Evolutionary conservation across 2,888 invertebrate genomes (phyloP), one percentile per base, ranked within the genome.

Genomic region (Microdon myrmicae): DNA sequence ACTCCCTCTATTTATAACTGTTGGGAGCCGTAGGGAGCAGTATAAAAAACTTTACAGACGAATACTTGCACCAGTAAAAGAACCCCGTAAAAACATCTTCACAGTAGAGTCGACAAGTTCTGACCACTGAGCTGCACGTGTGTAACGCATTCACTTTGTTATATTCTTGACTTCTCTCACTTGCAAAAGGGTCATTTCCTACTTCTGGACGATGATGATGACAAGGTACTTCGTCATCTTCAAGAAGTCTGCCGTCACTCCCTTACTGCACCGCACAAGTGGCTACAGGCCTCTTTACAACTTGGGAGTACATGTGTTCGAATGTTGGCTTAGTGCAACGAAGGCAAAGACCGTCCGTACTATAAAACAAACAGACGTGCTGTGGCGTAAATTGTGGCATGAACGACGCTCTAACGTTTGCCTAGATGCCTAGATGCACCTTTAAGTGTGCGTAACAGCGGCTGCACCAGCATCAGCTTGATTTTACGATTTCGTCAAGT

Each of bases 261-360:
- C n/a, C n/a, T n/a, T n/a, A n/a, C n/a, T n/a, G n/a, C n/a, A n/a
- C n/a, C n/a, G n/a, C n/a, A n/a, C n/a, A n/a, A n/a, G n/a, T n/a
- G n/a, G n/a, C n/a, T n/a, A n/a, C n/a, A n/a, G n/a, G n/a, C n/a
- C n/a, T n/a, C 38, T 60, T 54, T 60, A 60, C 60, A 60, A 54
- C 60, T 60, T 28, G 37, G 47, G 60, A 60, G 48, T 54, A 60
- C 60, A 60, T 60, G 60, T 60, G 60, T 45, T 54, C 59, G 43
- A 60, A 53, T 60, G 59, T 60, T 60, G 53, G 60, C 54, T 37
- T 43, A 47, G 53, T 48, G 47, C 53, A 43, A 54, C 35, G 54
- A 31, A 47, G 54, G 41, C 29, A 19, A 48, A 47, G 35, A 53
- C 41, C 47, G 39, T 60, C 35, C 43, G 37, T 60, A 60, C 60